Evolutionary conservation across 2,797 vertebrate species (phyloP), one percentile per base, ranked within the genome.

Genomic region (Enoplosus armatus): DNA sequence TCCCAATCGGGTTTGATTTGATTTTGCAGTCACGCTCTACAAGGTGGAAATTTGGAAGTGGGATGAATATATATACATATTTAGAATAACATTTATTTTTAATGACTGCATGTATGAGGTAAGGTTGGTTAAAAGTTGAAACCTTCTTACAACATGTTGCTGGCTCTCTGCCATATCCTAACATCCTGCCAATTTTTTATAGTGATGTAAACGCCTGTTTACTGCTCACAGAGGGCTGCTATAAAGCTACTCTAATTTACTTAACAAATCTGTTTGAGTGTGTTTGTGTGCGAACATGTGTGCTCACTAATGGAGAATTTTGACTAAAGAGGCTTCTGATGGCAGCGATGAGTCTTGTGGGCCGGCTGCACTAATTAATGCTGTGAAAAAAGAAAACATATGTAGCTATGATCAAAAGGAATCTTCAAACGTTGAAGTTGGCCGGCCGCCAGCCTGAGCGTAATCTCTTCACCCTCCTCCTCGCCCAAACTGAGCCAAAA

Each of bases 341-440:
- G 64, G 67, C 83, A 74, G 83, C 41, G 4, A 66, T 65, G 73
- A 68, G 72, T 67, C 79, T 85, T 50, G 68, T 77, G 75, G 88
- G 83, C 80, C 7, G 62, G 72, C 80, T 79, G 72, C 71, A 73
- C 81, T 91, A 90, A 92, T 91, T 90, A 81, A 87, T 71, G 61
- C 41, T 72, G 60, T 71, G 39, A 29, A 47, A 80, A 76, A 82
- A 76, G 72, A 45, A 78, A 80, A 77, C 31, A 41, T 26, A 69
- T 69, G 74, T 56, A 27, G 78, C 69, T 14, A 7, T 75, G 77
- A 93, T 92, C 88, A 91, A 93, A 91, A 87, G 66, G 64, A 79
- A 61, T 88, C 84, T 88, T 91, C 85, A 89, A 85, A 83, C 53
- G 10, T 24, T 61, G 37, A 33, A 75, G 26, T 41, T 86, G 88